Percentiles rank a stretch among this genome's conserved stretches.
These are phyloP conservation scores for Python bivittatus DNA, from an alignment of 2,113 vertebrate genomes.

Conservation along the genomic window DNA sequence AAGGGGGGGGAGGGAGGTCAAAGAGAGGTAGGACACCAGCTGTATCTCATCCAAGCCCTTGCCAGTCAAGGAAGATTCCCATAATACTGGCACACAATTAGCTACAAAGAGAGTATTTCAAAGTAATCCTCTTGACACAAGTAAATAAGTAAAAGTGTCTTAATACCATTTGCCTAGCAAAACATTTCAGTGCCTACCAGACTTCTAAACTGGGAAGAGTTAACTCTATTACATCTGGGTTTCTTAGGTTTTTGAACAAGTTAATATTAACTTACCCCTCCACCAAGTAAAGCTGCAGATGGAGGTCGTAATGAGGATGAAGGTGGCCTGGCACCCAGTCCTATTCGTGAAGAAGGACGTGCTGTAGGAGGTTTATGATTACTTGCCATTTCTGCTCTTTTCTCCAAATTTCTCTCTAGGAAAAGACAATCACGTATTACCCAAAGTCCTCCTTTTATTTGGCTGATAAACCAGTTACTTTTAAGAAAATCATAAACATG, in stretches of 20 bases:
- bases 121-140: neutral
- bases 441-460: neutral
- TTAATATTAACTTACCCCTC: constrained; percentile 75
- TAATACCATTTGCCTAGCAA: neutral
- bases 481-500: neutral
- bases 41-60: neutral
- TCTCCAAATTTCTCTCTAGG: constrained; percentile 41
- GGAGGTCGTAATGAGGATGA: constrained; percentile 79
- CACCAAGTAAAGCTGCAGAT: constrained; percentile 79
- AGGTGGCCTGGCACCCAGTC: constrained; percentile 73
- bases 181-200: neutral
- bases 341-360: constrained; percentile 79
- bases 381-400: constrained; percentile 75
- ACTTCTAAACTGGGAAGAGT: neutral
- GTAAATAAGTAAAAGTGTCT: neutral
- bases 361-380: constrained; percentile 77
- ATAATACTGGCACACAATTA: neutral
- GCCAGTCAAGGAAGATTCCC: neutral
- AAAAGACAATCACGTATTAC: constrained; percentile 27
- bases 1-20: neutral
- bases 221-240: neutral
- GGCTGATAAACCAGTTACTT: neutral
- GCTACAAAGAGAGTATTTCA: neutral
- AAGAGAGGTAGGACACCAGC: neutral
- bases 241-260: neutral